phyloP scores from a whole-genome alignment of 2,888 invertebrate species.

The Andrena trimmerana region DNA sequence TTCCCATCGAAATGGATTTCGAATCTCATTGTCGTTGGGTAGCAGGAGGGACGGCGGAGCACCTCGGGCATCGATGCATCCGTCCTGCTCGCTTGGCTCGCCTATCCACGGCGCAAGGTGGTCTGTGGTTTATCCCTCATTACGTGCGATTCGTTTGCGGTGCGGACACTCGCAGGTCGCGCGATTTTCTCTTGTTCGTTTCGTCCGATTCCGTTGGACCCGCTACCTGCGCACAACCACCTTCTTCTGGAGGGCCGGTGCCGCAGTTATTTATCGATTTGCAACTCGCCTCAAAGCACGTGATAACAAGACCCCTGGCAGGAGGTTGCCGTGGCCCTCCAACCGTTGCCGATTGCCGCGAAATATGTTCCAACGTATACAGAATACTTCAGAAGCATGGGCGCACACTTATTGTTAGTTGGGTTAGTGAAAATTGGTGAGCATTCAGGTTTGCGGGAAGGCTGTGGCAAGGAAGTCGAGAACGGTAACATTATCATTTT shows the following conservation, averaged over 20 bases:
- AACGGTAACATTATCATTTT: no score
- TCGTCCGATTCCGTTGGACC: slow-evolving; percentile 42
- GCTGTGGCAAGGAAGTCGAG: no score
- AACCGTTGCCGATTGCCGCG: slow-evolving; percentile 59
- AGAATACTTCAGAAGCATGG: neutral
- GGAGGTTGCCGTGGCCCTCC: slow-evolving; percentile 50
- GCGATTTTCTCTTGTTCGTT: slow-evolving; percentile 67
- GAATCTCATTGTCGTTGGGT: slow-evolving; percentile 51
- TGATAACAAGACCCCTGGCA: slow-evolving; percentile 70
- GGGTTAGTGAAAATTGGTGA: no score
- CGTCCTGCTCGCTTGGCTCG: slow-evolving; percentile 21
- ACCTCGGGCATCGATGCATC: slow-evolving; percentile 30
- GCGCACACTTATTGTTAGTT: no score
- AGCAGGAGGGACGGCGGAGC: neutral
- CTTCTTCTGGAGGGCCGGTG: slow-evolving; percentile 56
- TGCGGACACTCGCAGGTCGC: slow-evolving; percentile 57
- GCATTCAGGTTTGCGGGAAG: no score
- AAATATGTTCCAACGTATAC: slow-evolving; percentile 6
- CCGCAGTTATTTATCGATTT: slow-evolving; percentile 74
- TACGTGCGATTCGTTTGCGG: slow-evolving; percentile 78
- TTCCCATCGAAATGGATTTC: slow-evolving; percentile 41
- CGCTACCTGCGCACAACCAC: slow-evolving; percentile 16
- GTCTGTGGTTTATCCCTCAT: slow-evolving; percentile 78
- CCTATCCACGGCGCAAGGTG: slow-evolving; percentile 54
- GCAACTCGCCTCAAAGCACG: slow-evolving; percentile 69